Evolutionary conservation across 2,888 invertebrate genomes (phyloP), one percentile per base, ranked within the genome.

Genomic region (Papilio elwesi): DNA sequence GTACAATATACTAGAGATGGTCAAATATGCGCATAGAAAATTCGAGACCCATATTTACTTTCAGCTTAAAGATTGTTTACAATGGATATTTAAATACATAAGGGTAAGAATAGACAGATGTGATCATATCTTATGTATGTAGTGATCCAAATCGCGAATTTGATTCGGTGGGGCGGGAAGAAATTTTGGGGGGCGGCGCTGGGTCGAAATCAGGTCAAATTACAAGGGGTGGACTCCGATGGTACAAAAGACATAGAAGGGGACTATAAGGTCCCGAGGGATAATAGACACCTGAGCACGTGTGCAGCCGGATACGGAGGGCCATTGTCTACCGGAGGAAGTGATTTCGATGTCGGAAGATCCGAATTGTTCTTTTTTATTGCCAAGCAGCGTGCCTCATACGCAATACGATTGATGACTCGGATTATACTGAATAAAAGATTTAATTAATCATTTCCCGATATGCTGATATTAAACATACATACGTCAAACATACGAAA

Each of bases 241-340:
- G 86, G 85, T 62, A 88, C 88, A 90, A 90, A 85, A 84, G 87
- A 83, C 78, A 26, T 26, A 82, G 81, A 81, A 83, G 84, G 86
- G 84, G 83, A 85, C 83, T 82, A 78, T 76, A 74, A 76, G 78
- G 76, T 75, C 80, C 80, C 80, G 79, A 79, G 83, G 84, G 85
- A 93, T 92, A 93, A 92, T 92, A 88, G 90, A 86, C 90, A 93
- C 91, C 93, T 92, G 92, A 93, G 93, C 93, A 93, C 93, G 93
- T 93, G 93, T 92, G 87, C 88, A 81, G 81, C 93, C 93, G 93
- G 93, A 93, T 93, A 90, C 85, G 84, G 83, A 84, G 82, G 82
- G 84, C 91, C 81, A 93, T 93, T 93, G 93, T 93, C 88, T 92
- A 84, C 84, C 85, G 84, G 87, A 93, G 92, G 93, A 93, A 93